Base-by-base conservation (phyloP, 2,888 invertebrate species). In the Drosophila atroscutellata region DNA sequence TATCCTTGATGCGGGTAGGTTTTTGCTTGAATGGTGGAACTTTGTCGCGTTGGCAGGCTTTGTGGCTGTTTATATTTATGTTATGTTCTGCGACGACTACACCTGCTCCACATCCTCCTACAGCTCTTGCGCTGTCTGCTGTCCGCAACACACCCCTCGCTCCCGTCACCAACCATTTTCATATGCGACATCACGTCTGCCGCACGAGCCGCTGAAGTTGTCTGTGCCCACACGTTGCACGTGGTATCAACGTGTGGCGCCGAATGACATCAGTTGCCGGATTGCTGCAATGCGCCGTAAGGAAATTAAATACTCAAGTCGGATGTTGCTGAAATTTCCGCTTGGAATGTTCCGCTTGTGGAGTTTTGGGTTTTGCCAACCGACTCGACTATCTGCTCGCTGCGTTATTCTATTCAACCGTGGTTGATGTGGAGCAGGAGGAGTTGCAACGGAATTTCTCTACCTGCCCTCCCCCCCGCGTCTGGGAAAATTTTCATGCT, bases 281-380 rank as follows among this genome's bases (percentile, higher is more conserved):
- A 11, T 69, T 64, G 71, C 83, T 87, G 88, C 88, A 86, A 58
- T 80, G 75, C 75, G 80, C 69, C 72, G 81, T 75, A 65, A 84
- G 86, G 89, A 89, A 87, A 87, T 87, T 87, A 87, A 89, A 87
- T 87, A 85, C 87, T 89, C 83, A 74, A 81, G 85, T 80, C 80
- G 86, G 86, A 86, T 83, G 86, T 89, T 87, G 85, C 64, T 72
- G 70, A 85, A 89, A 87, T 87, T 89, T 87, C 87, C 89, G 87
- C 56, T 73, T 50, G 67, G 65, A 63, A 77, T 70, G 68, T 54
- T 34, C 45, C 24, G 15, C 34, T 66, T 28, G 28, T 24, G 39
- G 42, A 59, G 39, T 54, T 50, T 37, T 15, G 13, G 54, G 18
- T 51, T 60, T 51, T 65, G 55, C 36, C 66, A 62, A 18, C 28